Conservation (phyloP, 1,140 invertebrate genomes). For the Cecropterus lyciades region DNA sequence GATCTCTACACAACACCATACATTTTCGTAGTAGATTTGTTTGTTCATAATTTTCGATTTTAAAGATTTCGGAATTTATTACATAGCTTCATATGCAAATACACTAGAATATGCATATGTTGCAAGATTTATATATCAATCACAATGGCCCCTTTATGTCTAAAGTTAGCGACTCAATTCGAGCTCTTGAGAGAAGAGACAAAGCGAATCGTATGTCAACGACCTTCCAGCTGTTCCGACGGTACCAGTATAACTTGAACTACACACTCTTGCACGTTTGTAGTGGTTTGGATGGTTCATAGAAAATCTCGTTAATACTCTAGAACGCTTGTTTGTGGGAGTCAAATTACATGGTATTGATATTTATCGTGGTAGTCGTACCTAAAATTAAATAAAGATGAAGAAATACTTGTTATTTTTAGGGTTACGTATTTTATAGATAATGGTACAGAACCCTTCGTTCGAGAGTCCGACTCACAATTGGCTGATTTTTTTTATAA, state of each 20-base stretch:
- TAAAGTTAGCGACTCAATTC: slow-evolving; percentile 12
- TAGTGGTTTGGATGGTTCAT: neutral
- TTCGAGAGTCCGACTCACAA: too few species aligned
- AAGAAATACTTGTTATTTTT: too few species aligned
- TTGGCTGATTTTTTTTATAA: too few species aligned
- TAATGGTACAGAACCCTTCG: too few species aligned
- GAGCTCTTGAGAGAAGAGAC: slow-evolving; percentile 18
- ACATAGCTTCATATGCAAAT: neutral
- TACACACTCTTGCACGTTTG: slow-evolving; percentile 14
- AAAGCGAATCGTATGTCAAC: slow-evolving; percentile 28
- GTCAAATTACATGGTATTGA: too few species aligned
- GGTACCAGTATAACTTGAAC: slow-evolving; percentile 24
- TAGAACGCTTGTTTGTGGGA: neutral
- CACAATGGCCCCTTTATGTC: slow-evolving; percentile 20
- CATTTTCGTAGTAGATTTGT: neutral
- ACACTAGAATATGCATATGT: neutral
- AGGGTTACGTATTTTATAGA: too few species aligned
- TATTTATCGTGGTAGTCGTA: too few species aligned
- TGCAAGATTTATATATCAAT: slow-evolving; percentile 1
- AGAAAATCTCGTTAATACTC: neutral
- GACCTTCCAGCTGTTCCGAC: slow-evolving; percentile 29
- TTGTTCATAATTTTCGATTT: neutral
- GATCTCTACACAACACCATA: neutral
- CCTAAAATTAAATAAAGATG: too few species aligned
- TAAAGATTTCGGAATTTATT: neutral